phyloP scores from a whole-genome alignment of 2,888 invertebrate genomes.

The Calameuta filiformis region DNA sequence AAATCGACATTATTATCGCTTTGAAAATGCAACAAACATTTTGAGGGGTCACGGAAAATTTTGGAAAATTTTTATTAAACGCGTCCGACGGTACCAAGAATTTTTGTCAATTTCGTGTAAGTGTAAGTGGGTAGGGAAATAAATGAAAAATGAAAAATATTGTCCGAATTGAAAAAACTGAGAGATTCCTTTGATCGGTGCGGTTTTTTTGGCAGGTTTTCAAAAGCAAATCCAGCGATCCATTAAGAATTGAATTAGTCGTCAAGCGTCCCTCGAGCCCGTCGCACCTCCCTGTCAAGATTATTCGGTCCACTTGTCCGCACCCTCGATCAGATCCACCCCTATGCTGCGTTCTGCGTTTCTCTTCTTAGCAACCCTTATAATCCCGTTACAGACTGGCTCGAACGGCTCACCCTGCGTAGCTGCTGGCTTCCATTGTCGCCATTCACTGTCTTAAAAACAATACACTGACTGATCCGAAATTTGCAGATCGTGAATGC shows the following conservation, averaged over 20 bases:
- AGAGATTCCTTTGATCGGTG: background rate
- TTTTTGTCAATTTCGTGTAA: background rate
- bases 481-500: background rate
- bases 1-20: background rate
- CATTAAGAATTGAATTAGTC: slow-evolving; percentile 28
- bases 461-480: slow-evolving; percentile 1
- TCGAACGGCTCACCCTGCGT: slow-evolving; percentile 33
- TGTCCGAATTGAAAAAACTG: background rate
- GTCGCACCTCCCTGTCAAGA: slow-evolving; percentile 43
- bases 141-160: no score
- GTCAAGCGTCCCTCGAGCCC: slow-evolving; percentile 19
- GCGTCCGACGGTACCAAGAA: background rate
- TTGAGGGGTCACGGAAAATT: background rate
- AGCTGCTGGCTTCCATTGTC: background rate
- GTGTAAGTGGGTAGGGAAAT: no score
- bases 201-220: background rate
- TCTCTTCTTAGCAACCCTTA: slow-evolving; percentile 35
- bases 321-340: slow-evolving; percentile 42
- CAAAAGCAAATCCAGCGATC: slow-evolving; percentile 18
- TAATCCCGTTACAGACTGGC: slow-evolving; percentile 50
- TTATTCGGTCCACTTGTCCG: slow-evolving; percentile 59
- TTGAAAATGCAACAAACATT: background rate
- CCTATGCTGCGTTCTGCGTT: slow-evolving; percentile 29
- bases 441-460: background rate
- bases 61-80: background rate